These are phyloP conservation scores for Enteromius viviparus DNA, from an alignment of 2,797 vertebrate genomes.

Conservation along the genomic window DNA sequence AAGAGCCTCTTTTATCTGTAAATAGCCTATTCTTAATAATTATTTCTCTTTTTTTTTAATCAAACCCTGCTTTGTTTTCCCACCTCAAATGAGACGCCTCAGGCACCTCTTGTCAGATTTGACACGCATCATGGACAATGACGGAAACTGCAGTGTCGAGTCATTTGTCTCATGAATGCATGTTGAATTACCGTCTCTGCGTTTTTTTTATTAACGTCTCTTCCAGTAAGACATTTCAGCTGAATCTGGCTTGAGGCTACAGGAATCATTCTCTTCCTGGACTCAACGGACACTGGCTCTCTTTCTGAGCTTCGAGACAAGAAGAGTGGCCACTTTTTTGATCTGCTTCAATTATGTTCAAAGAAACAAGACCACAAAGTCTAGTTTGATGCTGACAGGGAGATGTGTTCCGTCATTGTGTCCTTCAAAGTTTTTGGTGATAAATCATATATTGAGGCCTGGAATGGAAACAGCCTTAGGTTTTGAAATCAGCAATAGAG, in stretches of 20 bases:
- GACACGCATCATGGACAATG: conserved; percentile 29
- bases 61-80: conserved; percentile 41
- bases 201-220: conserved; percentile 48
- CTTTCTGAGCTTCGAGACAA: conserved; percentile 14
- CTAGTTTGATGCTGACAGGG: background rate
- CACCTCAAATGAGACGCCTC: conserved; percentile 42
- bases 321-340: conserved; percentile 32
- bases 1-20: conserved; percentile 4
- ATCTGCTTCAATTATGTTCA: conserved; percentile 21
- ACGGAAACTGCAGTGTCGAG: conserved; percentile 34
- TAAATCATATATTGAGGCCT: background rate
- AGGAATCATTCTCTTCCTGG: conserved; percentile 47
- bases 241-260: conserved; percentile 19
- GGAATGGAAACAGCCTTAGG: background rate
- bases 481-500: background rate
- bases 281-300: conserved; percentile 7
- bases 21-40: conserved; percentile 42
- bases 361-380: conserved; percentile 6
- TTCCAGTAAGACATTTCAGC: conserved; percentile 35
- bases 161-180: conserved; percentile 28
- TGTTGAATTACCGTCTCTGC: conserved; percentile 28
- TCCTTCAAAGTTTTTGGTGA: background rate
- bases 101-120: conserved; percentile 50
- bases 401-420: background rate
- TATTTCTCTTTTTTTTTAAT: conserved; percentile 38